These are phyloP conservation scores for Cantharis rustica DNA, from an alignment of 2,888 invertebrate genomes.

Conservation along the genomic window DNA sequence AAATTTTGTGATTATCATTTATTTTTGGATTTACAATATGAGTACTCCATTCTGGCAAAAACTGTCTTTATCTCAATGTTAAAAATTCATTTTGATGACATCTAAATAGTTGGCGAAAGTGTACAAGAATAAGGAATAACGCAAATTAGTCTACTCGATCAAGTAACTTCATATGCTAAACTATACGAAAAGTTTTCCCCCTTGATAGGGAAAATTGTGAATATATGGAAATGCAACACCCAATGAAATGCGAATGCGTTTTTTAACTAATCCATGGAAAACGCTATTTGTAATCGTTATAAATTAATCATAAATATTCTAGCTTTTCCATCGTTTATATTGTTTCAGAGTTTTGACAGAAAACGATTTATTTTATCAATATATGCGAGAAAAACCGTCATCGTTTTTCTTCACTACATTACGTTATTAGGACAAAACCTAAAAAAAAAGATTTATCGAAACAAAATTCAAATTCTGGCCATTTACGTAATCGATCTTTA, in stretches of 20 bases:
- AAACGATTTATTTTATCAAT: slow-evolving; percentile 37
- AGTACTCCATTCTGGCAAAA: no score
- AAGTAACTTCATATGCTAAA: slow-evolving; percentile 35
- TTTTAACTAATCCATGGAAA: slow-evolving; percentile 34
- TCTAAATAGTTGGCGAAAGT: neutral
- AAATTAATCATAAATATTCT: slow-evolving; percentile 40
- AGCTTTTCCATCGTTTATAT: slow-evolving; percentile 36
- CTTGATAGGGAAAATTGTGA: slow-evolving; percentile 15
- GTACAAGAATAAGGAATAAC: neutral
- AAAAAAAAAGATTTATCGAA: slow-evolving; percentile 37
- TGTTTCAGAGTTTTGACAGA: slow-evolving; percentile 36
- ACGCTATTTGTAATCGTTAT: slow-evolving; percentile 32
- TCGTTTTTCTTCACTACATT: slow-evolving; percentile 40
- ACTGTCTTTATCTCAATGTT: neutral
- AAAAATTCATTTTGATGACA: no score
- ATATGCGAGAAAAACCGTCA: slow-evolving; percentile 31
- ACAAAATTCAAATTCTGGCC: slow-evolving; percentile 34
- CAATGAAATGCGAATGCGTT: slow-evolving; percentile 17
- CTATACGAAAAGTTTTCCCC: slow-evolving; percentile 23
- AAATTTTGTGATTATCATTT: neutral
- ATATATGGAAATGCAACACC: slow-evolving; percentile 29
- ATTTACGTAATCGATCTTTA: neutral
- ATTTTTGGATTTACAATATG: neutral
- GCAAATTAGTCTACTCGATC: slow-evolving; percentile 32
- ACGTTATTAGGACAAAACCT: slow-evolving; percentile 40